Evolutionary conservation across 2,888 invertebrate species (phyloP).

Genomic region (Mechanitis messenoides): DNA sequence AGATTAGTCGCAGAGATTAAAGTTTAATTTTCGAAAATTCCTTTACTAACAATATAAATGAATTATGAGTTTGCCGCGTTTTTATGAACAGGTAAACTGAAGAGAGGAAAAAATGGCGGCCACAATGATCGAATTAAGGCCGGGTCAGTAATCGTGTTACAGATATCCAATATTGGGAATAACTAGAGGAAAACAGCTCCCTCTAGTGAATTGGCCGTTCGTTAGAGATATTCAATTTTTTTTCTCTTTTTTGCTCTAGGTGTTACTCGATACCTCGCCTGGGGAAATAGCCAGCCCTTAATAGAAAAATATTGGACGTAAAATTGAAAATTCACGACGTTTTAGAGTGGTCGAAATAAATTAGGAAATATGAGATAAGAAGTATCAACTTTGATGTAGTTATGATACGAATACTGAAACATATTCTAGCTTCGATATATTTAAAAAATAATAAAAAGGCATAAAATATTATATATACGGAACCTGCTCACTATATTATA

Average conservation of each 20-base stretch:
- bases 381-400: background rate
- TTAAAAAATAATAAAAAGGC: background rate
- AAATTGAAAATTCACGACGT: slow-evolving; percentile 57
- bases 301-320: slow-evolving; percentile 63
- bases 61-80: slow-evolving; percentile 33
- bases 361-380: slow-evolving; percentile 16
- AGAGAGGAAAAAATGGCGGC: slow-evolving; percentile 53
- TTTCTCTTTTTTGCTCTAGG: slow-evolving; percentile 53
- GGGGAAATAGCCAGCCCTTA: slow-evolving; percentile 66
- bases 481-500: background rate
- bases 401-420: background rate
- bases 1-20: slow-evolving; percentile 2
- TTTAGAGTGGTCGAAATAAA: slow-evolving; percentile 21
- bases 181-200: slow-evolving; percentile 64
- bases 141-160: slow-evolving; percentile 75
- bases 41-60: slow-evolving; percentile 20
- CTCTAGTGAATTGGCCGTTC: slow-evolving; percentile 70
- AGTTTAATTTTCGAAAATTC: slow-evolving; percentile 2
- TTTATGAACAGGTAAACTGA: slow-evolving; percentile 45
- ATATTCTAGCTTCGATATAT: background rate
- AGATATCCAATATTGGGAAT: slow-evolving; percentile 69
- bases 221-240: slow-evolving; percentile 72
- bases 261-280: slow-evolving; percentile 60
- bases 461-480: no score
- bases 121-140: slow-evolving; percentile 71